Evolutionary conservation across 2,888 invertebrate genomes (phyloP).

Genomic region (Leuctra nigra): DNA sequence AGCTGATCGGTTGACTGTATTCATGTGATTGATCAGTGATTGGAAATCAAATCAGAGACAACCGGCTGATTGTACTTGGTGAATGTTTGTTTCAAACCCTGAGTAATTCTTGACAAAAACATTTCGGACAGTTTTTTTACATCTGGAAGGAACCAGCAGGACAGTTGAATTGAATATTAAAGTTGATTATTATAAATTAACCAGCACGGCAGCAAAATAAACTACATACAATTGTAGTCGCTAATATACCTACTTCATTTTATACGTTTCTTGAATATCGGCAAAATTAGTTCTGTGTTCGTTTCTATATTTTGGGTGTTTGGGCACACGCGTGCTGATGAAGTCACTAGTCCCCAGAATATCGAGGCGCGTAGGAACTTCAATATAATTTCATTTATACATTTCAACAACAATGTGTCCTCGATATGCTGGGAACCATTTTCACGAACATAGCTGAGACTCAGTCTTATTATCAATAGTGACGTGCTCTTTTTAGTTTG

Average conservation of each 20-base stretch:
- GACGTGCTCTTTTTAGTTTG: conserved; percentile 20
- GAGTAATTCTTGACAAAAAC: conserved; percentile 24
- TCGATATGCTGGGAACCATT: conserved; percentile 28
- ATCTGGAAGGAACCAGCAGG: not conserved
- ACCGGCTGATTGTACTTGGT: conserved; percentile 26
- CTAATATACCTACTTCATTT: too few relatives aligned
- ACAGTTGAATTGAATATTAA: not conserved
- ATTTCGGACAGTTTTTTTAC: not conserved
- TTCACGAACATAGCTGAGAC: conserved; percentile 25
- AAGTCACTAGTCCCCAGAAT: conserved; percentile 28
- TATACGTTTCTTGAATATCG: too few relatives aligned
- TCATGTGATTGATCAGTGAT: not conserved
- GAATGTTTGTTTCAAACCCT: conserved; percentile 24
- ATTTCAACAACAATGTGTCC: conserved; percentile 28
- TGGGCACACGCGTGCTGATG: conserved; percentile 25
- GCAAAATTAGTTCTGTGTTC: too few relatives aligned
- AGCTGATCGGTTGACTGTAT: too few relatives aligned
- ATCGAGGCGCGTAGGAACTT: conserved; percentile 31
- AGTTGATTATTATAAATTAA: too few relatives aligned
- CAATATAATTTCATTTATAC: conserved; percentile 26
- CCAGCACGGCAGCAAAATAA: too few relatives aligned
- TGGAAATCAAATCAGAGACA: not conserved
- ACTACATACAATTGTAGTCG: too few relatives aligned
- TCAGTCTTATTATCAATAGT: conserved; percentile 28
- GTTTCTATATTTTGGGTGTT: too few relatives aligned